phyloP scores from a whole-genome alignment of 2,888 invertebrate species.

The Eristalis arbustorum region DNA sequence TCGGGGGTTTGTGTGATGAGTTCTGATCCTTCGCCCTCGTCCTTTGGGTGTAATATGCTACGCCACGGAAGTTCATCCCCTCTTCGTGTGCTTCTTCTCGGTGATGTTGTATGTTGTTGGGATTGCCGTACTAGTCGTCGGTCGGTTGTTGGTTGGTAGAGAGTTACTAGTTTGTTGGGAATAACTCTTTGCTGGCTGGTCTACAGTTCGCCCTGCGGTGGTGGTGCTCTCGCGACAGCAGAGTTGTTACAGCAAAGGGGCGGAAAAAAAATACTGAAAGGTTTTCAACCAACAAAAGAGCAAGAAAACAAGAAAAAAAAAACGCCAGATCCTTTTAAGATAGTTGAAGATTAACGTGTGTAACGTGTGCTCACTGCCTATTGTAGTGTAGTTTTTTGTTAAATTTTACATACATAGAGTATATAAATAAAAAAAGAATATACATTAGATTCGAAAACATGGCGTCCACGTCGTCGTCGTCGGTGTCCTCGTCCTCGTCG shows the following conservation, averaged over 20 bases:
- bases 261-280: not conserved
- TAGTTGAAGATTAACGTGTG: slow-evolving; percentile 22
- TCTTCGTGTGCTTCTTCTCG: slow-evolving; percentile 51
- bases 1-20: slow-evolving; percentile 11
- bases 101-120: slow-evolving; percentile 59
- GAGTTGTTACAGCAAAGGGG: slow-evolving; percentile 59
- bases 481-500: slow-evolving; percentile 58
- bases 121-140: slow-evolving; percentile 58
- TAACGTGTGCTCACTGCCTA: slow-evolving; percentile 45
- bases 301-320: slow-evolving; percentile 24
- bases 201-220: slow-evolving; percentile 62
- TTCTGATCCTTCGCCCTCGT: slow-evolving; percentile 49
- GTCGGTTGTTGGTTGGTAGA: slow-evolving; percentile 69
- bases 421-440: slow-evolving; percentile 19
- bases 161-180: slow-evolving; percentile 62
- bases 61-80: slow-evolving; percentile 59
- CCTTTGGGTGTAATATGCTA: slow-evolving; percentile 53
- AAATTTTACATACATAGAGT: slow-evolving; percentile 29
- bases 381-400: slow-evolving; percentile 42
- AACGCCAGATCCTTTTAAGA: not conserved
- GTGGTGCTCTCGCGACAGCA: slow-evolving; percentile 59
- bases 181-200: slow-evolving; percentile 60
- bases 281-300: not conserved
- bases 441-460: slow-evolving; percentile 62
- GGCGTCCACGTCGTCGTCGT: slow-evolving; percentile 65